A percentile compares a stretch with the other conserved stretches of the same genome.
Evolutionary conservation across 2,888 invertebrate genomes (phyloP).

Genomic region (Antheraea yamamai): DNA sequence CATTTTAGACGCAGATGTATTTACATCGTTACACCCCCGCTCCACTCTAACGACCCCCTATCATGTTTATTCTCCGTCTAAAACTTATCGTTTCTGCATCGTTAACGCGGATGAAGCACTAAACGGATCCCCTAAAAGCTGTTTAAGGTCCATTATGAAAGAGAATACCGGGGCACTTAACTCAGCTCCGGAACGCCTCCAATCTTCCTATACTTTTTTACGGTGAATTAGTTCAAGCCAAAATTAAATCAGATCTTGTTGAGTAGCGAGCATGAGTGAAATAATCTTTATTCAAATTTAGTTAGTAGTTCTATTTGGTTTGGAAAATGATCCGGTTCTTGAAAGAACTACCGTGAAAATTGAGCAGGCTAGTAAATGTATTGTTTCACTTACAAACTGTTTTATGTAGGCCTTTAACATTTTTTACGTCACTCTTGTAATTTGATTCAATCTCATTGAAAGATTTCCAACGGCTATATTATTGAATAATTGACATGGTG

Average conservation of each 20-base stretch:
- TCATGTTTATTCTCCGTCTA: constrained; percentile 58
- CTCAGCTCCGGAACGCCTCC: constrained; percentile 28
- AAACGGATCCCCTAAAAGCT: constrained; percentile 61
- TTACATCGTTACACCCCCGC: background rate
- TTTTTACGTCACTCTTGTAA: no score
- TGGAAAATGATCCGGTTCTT: background rate
- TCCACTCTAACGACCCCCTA: constrained; percentile 44
- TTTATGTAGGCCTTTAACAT: no score
- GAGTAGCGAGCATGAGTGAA: background rate
- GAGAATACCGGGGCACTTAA: constrained; percentile 60
- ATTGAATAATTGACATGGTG: no score
- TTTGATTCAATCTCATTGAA: no score
- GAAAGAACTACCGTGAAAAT: no score
- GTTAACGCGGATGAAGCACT: constrained; percentile 65
- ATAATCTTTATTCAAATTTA: background rate
- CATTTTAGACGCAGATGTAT: constrained; percentile 2
- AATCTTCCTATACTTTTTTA: constrained; percentile 3
- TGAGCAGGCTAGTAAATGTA: no score
- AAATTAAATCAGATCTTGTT: background rate
- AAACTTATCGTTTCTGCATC: constrained; percentile 68
- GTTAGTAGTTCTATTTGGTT: background rate
- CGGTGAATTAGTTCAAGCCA: background rate
- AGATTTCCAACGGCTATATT: no score
- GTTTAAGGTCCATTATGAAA: constrained; percentile 64
- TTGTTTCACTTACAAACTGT: no score